Conservation (phyloP, 1,140 invertebrate species). For the Frieseomelitta varia region DNA sequence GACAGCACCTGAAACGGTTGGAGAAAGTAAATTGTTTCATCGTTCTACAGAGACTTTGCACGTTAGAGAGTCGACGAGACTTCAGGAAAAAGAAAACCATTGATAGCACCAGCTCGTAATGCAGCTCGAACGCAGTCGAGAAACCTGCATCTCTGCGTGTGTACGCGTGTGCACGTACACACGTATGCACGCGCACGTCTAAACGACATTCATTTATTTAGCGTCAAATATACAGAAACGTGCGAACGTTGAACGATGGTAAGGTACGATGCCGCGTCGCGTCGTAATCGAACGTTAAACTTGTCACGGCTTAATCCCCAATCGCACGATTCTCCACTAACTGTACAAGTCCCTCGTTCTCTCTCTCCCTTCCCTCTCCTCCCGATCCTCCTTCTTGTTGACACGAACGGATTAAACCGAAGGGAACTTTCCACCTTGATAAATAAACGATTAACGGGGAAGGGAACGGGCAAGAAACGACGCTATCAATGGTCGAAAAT, state of each 20-base stretch:
- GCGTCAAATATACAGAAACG: constrained; percentile 9
- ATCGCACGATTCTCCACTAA: constrained; percentile 17
- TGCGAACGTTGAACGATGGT: constrained; percentile 8
- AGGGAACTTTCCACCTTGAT: constrained; percentile 16
- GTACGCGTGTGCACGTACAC: too few relatives aligned
- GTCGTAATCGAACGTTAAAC: constrained; percentile 46
- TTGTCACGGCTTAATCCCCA: constrained; percentile 32
- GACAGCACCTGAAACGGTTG: background rate
- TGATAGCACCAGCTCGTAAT: constrained; percentile 16
- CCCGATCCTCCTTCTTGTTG: background rate
- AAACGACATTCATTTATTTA: constrained; percentile 20
- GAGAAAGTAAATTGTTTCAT: constrained; percentile 15
- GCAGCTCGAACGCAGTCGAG: background rate
- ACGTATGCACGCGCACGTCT: too few relatives aligned
- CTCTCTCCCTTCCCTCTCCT: background rate
- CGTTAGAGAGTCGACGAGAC: too few relatives aligned
- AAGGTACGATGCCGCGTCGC: too few relatives aligned
- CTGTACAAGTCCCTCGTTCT: constrained; percentile 16
- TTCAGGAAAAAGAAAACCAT: background rate
- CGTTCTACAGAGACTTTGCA: background rate
- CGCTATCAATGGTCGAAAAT: constrained; percentile 45
- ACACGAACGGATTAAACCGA: constrained; percentile 24
- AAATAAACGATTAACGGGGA: constrained; percentile 29
- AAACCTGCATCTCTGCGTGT: background rate
- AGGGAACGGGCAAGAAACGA: constrained; percentile 24